Evolutionary conservation across 2,888 invertebrate genomes (phyloP), one percentile per base, ranked within the genome.

Genomic region (Andrena minutula): DNA sequence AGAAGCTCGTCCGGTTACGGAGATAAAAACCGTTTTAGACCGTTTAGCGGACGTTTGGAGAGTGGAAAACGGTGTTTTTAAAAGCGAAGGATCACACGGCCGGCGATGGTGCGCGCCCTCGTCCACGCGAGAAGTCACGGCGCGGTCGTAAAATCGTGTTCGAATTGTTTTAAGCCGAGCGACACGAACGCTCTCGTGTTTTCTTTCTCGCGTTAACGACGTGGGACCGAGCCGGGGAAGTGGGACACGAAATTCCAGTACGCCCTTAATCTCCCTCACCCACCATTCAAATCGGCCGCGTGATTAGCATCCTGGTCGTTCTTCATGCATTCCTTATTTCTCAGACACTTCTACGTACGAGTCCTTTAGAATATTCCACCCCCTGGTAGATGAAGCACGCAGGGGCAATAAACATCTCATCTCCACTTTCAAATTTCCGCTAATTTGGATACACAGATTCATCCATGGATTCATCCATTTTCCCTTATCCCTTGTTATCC

Each of bases 81-180:
- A 64, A 69, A 68, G 73, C 47, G 47, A 69, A 75, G 49, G 61
- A 75, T 61, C 75, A 28, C 66, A 64, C 71, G 51, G 56, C 26
- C 71, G 81, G 58, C 68, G 75, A 72, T 72, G 81, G 75, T 60
- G 75, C 68, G 71, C 10, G 20, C 70, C 8, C 41, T 8, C n/a
- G 49, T n/a, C 65, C 71, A 72, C 68, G 65, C 61, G 60, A 69
- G 61, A 80, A 86, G 84, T 84, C 86, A 82, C 86, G 68, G 47
- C 58, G 72, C 71, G 70, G 66, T 79, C 87, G 82, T 87, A 79
- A 86, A 87, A 70, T 76, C 73, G 69, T 84, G 79, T 82, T 87
- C 79, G 85, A 79, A 82, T 87, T 87, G 87, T 80, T 87, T 76
- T 69, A 73, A 73, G 66, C 74, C 87, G 58, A 68, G 58, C 51